Percentiles rank a stretch among this genome's conserved stretches.
phyloP scores from a whole-genome alignment of 2,797 vertebrate genomes.

The Knipowitschia caucasica region DNA sequence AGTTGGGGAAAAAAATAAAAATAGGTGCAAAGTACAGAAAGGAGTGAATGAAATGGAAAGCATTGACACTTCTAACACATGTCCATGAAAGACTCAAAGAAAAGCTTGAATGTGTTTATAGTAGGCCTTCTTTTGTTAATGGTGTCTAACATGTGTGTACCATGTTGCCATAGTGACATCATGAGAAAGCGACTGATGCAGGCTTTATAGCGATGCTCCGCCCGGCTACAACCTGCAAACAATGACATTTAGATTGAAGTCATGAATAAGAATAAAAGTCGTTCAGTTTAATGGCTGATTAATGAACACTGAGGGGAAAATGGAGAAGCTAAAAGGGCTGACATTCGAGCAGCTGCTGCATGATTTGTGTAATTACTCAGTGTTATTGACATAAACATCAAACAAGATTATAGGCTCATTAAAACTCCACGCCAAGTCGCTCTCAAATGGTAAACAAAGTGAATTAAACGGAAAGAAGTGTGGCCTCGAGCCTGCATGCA shows the following conservation, averaged over 20 bases:
- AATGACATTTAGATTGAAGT: constrained; percentile 8
- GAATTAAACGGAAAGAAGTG: constrained; percentile 9
- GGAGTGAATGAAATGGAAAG: too few relatives aligned
- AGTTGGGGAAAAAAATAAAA: too few relatives aligned
- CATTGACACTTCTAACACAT: too few relatives aligned
- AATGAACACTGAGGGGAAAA: constrained; percentile 15
- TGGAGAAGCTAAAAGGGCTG: constrained; percentile 33
- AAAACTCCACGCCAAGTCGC: constrained; percentile 25
- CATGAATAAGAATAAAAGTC: neutral
- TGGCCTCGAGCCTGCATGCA: constrained; percentile 8
- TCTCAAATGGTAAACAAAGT: constrained; percentile 32
- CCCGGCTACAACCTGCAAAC: neutral
- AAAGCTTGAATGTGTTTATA: too few relatives aligned
- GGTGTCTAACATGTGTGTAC: too few relatives aligned
- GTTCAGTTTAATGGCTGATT: constrained; percentile 18
- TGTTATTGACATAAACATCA: constrained; percentile 38
- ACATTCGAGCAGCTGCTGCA: constrained; percentile 29
- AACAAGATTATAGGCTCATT: constrained; percentile 44
- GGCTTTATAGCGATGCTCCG: neutral
- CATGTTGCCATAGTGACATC: neutral
- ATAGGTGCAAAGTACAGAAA: too few relatives aligned
- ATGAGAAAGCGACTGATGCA: too few relatives aligned
- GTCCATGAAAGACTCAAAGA: too few relatives aligned
- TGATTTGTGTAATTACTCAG: constrained; percentile 45
- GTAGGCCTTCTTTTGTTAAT: too few relatives aligned